Conservation (phyloP, 2,888 invertebrate genomes). For the Polymixis flavicincta region DNA sequence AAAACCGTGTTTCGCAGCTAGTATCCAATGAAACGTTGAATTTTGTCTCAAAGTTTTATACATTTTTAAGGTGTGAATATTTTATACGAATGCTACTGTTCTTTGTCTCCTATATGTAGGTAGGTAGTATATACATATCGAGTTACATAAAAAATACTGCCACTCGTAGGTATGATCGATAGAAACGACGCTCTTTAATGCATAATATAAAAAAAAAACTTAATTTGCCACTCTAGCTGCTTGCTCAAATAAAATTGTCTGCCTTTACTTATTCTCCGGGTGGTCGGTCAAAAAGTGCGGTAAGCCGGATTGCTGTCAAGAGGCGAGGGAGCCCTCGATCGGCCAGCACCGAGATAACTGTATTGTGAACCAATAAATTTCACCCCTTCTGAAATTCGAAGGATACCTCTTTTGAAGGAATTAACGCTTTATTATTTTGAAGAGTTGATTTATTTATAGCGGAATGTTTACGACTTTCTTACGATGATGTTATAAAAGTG, state of each 20-base stretch:
- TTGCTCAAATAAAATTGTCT: neutral
- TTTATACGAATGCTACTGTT: neutral
- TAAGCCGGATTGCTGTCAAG: slow-evolving; percentile 54
- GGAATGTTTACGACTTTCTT: slow-evolving; percentile 11
- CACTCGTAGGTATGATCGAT: too few species aligned
- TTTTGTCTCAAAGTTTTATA: neutral
- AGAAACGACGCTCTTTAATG: neutral
- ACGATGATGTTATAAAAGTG: slow-evolving; percentile 29
- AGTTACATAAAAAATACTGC: neutral
- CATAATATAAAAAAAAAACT: neutral
- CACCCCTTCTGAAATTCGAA: slow-evolving; percentile 34
- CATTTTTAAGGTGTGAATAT: too few species aligned
- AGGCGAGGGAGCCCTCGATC: slow-evolving; percentile 32
- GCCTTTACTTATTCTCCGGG: slow-evolving; percentile 19
- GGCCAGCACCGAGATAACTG: slow-evolving; percentile 46
- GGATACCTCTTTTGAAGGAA: slow-evolving; percentile 22
- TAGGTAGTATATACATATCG: neutral
- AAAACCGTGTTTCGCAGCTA: too few species aligned
- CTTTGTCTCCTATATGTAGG: neutral
- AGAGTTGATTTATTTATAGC: slow-evolving; percentile 24
- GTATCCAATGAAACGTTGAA: neutral
- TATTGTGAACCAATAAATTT: slow-evolving; percentile 58
- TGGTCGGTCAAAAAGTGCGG: slow-evolving; percentile 40
- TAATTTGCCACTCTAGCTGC: neutral
- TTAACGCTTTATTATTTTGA: slow-evolving; percentile 44